Evolutionary conservation across 2,888 invertebrate species (phyloP).

Genomic region (Eupithecia insigniata): DNA sequence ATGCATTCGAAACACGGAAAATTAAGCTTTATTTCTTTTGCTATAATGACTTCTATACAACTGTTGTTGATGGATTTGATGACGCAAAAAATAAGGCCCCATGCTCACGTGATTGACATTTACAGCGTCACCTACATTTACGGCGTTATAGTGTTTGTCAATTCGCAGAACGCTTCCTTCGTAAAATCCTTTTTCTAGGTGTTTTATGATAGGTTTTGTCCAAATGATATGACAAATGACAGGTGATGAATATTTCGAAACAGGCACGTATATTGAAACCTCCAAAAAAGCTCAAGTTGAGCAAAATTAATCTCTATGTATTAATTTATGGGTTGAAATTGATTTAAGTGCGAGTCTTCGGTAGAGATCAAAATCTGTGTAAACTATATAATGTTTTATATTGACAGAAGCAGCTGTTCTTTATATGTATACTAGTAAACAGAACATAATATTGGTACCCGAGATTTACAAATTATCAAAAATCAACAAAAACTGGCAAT

Average conservation of each 20-base stretch:
- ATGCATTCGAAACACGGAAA: background rate
- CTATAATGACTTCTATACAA: background rate
- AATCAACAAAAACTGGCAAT: background rate
- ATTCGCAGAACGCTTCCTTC: constrained; percentile 77
- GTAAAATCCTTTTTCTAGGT: constrained; percentile 61
- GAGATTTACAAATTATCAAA: background rate
- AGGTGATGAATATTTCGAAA: constrained; percentile 42
- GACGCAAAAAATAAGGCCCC: background rate
- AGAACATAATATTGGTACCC: background rate
- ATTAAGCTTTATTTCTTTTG: background rate
- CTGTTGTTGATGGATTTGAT: background rate
- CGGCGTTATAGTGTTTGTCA: constrained; percentile 61
- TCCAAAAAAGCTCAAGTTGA: background rate
- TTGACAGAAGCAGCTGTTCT: background rate
- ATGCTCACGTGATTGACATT: constrained; percentile 7
- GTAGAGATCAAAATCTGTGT: background rate
- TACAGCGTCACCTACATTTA: constrained; percentile 9
- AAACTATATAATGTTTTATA: background rate
- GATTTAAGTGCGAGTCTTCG: background rate
- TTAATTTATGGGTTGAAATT: background rate
- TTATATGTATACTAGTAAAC: background rate
- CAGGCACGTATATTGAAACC: background rate
- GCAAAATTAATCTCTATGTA: background rate
- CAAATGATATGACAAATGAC: constrained; percentile 54
- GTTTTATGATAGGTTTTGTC: constrained; percentile 59